phyloP scores from a whole-genome alignment of 2,888 invertebrate genomes.

The Caenorhabditis sp. region DNA sequence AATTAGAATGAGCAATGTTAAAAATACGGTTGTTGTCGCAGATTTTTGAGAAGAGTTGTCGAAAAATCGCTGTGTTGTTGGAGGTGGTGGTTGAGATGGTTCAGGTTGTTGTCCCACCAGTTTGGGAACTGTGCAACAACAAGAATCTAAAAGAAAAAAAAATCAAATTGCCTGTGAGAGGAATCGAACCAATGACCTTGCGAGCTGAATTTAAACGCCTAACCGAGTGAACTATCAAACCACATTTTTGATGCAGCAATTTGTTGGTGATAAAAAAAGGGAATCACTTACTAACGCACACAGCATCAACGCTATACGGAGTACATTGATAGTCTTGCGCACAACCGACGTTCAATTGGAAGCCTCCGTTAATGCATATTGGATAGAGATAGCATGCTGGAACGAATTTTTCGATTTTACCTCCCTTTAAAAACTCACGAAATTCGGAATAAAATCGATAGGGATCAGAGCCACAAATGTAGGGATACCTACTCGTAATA shows the following conservation, averaged over 20 bases:
- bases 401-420: no score
- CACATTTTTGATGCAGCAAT: no score
- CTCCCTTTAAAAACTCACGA: no score
- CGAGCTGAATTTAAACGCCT: no score
- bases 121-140: slow-evolving; percentile 43
- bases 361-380: slow-evolving; percentile 49
- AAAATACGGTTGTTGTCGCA: no score
- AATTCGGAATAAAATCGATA: slow-evolving; percentile 43
- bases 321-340: slow-evolving; percentile 36
- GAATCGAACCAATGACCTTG: no score
- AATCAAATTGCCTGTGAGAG: no score
- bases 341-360: slow-evolving; percentile 49
- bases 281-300: slow-evolving; percentile 45
- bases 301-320: slow-evolving; percentile 25
- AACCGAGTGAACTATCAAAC: no score
- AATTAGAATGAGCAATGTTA: no score
- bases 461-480: slow-evolving; percentile 47
- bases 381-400: slow-evolving; percentile 50
- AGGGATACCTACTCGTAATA: slow-evolving; percentile 8
- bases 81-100: slow-evolving; percentile 2
- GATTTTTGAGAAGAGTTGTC: slow-evolving; percentile 6
- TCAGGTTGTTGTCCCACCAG: no score
- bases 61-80: slow-evolving; percentile 27
- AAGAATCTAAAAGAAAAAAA: slow-evolving; percentile 23
- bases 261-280: no score